These are phyloP conservation scores for Tribolium castaneum DNA, from an alignment of 1,140 invertebrate genomes.

Conservation along the genomic window DNA sequence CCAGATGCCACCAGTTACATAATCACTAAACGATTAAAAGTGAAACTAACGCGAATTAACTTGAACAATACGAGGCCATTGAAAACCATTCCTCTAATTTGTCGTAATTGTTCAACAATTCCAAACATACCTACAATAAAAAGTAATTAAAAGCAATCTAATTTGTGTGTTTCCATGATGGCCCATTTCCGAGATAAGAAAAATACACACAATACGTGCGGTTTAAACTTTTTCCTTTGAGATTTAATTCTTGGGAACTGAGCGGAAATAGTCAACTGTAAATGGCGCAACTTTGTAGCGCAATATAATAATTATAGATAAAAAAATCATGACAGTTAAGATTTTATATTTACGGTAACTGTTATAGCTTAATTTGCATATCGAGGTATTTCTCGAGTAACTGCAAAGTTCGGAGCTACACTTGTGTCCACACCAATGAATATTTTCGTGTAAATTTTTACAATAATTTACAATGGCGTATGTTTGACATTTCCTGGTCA, in stretches of 20 bases:
- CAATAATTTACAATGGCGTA: too few relatives aligned
- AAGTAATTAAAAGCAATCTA: background rate
- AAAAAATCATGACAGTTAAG: conserved; percentile 23
- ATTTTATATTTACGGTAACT: conserved; percentile 11
- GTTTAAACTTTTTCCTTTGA: background rate
- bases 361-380: conserved; percentile 26
- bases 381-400: conserved; percentile 9
- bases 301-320: background rate
- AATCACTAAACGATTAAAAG: conserved; percentile 21
- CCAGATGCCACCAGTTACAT: conserved; percentile 1
- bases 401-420: background rate
- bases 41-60: conserved; percentile 9
- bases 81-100: background rate
- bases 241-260: conserved; percentile 1
- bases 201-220: conserved; percentile 10
- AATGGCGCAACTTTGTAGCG: background rate
- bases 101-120: conserved; percentile 26
- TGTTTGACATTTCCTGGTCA: too few relatives aligned
- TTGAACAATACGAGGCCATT: conserved; percentile 16
- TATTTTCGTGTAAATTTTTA: too few relatives aligned
- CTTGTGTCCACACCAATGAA: too few relatives aligned
- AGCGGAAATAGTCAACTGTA: conserved; percentile 16
- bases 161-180: background rate
- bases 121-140: background rate
- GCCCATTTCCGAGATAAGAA: conserved; percentile 23